Percentiles rank a stretch among this genome's conserved stretches.
Evolutionary conservation across 2,113 vertebrate species (phyloP).

Genomic region (Pteropus alecto): DNA sequence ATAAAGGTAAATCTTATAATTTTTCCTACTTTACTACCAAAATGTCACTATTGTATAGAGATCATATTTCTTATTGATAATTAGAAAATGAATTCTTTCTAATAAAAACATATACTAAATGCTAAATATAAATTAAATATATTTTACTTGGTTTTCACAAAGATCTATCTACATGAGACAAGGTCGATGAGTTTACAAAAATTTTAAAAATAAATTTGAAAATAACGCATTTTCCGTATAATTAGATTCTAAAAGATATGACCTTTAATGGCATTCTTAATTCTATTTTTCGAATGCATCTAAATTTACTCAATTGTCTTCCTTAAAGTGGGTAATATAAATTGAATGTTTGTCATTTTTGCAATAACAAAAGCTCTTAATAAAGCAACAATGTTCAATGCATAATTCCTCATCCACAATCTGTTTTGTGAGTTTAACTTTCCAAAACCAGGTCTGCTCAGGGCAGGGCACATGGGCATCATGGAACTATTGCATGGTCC

Average conservation of each 20-base stretch:
- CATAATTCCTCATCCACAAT: background rate
- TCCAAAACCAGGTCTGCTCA: background rate
- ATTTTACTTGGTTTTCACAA: background rate
- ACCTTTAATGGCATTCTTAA: background rate
- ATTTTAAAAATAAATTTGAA: background rate
- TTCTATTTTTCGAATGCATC: background rate
- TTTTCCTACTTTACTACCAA: background rate
- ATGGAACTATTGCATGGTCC: background rate
- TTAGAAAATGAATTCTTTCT: background rate
- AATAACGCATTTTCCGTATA: constrained; percentile 1
- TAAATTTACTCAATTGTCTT: background rate
- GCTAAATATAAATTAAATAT: constrained; percentile 9
- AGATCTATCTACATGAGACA: background rate
- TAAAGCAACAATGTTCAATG: background rate
- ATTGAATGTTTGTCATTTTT: background rate
- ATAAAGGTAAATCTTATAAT: background rate
- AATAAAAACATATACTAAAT: background rate
- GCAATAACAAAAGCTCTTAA: background rate
- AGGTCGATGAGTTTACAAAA: background rate
- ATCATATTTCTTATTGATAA: background rate
- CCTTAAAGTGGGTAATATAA: background rate
- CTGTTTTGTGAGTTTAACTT: background rate
- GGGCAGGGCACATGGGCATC: background rate
- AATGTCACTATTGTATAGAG: background rate
- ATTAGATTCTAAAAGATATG: background rate